These are phyloP conservation scores for Patella pellucida DNA, from an alignment of 2,888 invertebrate genomes.

Conservation along the genomic window DNA sequence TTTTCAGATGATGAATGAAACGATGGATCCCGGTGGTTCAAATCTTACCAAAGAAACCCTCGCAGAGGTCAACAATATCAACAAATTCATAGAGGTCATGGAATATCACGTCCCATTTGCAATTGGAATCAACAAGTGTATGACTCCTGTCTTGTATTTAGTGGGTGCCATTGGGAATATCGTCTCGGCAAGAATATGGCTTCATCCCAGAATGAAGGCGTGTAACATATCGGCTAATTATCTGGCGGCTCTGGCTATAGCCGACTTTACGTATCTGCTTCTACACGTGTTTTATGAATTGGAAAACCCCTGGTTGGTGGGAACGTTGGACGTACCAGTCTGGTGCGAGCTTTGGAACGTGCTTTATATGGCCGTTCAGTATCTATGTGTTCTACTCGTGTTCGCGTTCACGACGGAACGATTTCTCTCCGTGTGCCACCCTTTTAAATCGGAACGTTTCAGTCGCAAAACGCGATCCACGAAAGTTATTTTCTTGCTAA, in stretches of 20 bases:
- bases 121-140: conserved; percentile 53
- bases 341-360: conserved; percentile 60
- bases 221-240: conserved; percentile 65
- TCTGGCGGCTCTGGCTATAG: conserved; percentile 58
- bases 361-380: conserved; percentile 58
- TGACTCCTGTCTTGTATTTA: conserved; percentile 62
- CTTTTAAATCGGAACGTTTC: conserved; percentile 57
- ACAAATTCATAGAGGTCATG: conserved; percentile 14
- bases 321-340: conserved; percentile 41
- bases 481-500: conserved; percentile 49
- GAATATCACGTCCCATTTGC: conserved; percentile 45
- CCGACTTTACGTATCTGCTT: conserved; percentile 55
- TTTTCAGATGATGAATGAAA: no score
- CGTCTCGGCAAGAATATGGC: conserved; percentile 61
- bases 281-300: conserved; percentile 62
- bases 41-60: neutral
- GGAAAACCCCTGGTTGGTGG: conserved; percentile 57
- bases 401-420: conserved; percentile 66
- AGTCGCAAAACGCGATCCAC: conserved; percentile 54
- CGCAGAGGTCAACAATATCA: conserved; percentile 11
- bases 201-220: conserved; percentile 49
- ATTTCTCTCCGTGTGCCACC: conserved; percentile 56
- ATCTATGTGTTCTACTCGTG: conserved; percentile 61
- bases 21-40: no score
- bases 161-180: conserved; percentile 63